Percentiles rank a stretch among this genome's conserved stretches.
Evolutionary conservation across 2,113 vertebrate genomes (phyloP).

Genomic region (Urocolius indicus): DNA sequence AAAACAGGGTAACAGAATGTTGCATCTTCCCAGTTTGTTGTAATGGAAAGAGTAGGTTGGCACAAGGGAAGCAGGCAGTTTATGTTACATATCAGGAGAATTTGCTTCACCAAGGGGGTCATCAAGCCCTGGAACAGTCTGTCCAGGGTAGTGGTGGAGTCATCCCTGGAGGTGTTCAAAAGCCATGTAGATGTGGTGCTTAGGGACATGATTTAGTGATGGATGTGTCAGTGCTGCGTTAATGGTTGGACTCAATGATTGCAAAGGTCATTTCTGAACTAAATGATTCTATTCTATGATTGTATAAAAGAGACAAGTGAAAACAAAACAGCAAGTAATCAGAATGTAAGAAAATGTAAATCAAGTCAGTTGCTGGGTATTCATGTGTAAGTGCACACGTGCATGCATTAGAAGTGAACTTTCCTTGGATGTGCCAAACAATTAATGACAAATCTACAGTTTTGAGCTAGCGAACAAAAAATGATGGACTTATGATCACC

Average conservation of each 20-base stretch:
- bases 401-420: neutral
- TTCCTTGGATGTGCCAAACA: neutral
- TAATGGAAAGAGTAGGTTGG: neutral
- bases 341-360: neutral
- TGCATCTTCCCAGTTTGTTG: neutral
- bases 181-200: too few species aligned
- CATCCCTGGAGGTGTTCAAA: too few species aligned
- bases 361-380: accelerated
- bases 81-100: too few species aligned
- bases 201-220: too few species aligned
- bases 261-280: too few species aligned
- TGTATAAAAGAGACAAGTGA: neutral
- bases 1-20: neutral
- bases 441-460: neutral
- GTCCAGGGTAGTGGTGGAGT: too few species aligned
- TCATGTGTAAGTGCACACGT: neutral
- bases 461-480: neutral
- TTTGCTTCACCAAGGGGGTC: too few species aligned
- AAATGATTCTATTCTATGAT: too few species aligned
- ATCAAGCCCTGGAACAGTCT: too few species aligned
- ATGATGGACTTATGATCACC: neutral
- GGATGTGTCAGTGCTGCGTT: too few species aligned
- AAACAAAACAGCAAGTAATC: neutral
- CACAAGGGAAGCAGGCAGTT: neutral
- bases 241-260: too few species aligned